Evolutionary conservation across 2,888 invertebrate genomes (phyloP).

Genomic region (Rosalia funebris): DNA sequence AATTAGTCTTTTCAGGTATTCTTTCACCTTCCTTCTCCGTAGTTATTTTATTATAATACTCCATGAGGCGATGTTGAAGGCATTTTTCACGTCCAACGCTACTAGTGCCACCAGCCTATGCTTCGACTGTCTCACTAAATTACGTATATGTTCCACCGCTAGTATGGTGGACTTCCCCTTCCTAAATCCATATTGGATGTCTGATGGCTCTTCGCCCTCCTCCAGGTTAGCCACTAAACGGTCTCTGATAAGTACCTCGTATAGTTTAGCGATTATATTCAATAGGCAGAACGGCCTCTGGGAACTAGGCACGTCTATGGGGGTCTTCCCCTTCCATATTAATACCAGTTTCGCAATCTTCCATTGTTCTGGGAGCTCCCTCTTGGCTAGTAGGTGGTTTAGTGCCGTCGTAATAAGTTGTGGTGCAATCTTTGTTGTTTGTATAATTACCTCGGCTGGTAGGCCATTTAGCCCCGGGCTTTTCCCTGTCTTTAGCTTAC

Average conservation of each 20-base stretch:
- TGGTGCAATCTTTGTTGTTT: background rate
- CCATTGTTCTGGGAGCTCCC: background rate
- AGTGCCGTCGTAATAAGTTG: background rate
- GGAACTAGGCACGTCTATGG: background rate
- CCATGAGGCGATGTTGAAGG: background rate
- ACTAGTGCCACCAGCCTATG: too few species aligned
- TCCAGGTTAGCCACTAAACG: slow-evolving; percentile 23
- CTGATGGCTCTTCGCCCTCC: slow-evolving; percentile 15
- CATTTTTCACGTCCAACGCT: background rate
- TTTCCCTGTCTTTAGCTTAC: background rate
- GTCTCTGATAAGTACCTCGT: slow-evolving; percentile 27
- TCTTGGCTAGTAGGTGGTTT: background rate
- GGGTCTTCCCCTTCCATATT: background rate
- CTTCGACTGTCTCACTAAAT: background rate
- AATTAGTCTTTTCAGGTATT: slow-evolving; percentile 1
- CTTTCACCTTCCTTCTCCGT: background rate
- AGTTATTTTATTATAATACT: background rate
- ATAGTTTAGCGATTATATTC: slow-evolving; percentile 28
- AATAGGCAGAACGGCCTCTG: slow-evolving; percentile 32
- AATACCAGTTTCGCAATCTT: background rate
- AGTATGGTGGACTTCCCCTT: slow-evolving; percentile 8
- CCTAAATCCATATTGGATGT: slow-evolving; percentile 33
- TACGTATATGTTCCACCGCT: background rate
- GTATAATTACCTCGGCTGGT: background rate
- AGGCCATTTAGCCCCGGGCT: background rate